phyloP scores from a whole-genome alignment of 2,888 invertebrate genomes.

The Alviniconcha strummeri region DNA sequence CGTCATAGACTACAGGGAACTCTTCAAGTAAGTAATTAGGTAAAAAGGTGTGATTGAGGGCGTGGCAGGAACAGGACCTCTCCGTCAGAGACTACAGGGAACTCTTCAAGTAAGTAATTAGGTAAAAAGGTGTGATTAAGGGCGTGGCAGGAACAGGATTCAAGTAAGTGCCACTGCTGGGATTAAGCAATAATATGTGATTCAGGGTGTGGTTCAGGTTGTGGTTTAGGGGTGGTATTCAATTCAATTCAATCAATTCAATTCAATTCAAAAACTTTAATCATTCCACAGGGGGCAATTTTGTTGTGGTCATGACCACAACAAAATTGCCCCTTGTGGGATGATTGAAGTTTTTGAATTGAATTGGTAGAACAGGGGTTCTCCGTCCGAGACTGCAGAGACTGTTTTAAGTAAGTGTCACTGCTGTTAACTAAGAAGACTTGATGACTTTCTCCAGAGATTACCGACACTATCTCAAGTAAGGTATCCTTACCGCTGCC shows the following conservation, averaged over 20 bases:
- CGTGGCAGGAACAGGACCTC: constrained; percentile 58
- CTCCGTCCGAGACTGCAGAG: constrained; percentile 51
- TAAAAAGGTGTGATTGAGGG: too few relatives aligned
- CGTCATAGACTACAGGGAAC: constrained; percentile 55
- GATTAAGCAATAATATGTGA: neutral
- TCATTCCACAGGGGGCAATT: too few relatives aligned
- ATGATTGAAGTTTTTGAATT: too few relatives aligned
- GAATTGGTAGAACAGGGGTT: constrained; percentile 55
- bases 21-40: constrained; percentile 61
- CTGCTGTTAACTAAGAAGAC: too few relatives aligned
- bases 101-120: constrained; percentile 62
- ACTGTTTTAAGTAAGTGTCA: constrained; percentile 58
- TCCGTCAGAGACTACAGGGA: constrained; percentile 53
- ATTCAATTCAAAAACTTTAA: too few relatives aligned
- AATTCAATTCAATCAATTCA: too few relatives aligned
- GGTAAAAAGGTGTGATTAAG: too few relatives aligned
- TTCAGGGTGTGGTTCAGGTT: constrained; percentile 55
- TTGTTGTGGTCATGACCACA: too few relatives aligned
- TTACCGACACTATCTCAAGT: too few relatives aligned
- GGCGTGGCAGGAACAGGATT: constrained; percentile 65
- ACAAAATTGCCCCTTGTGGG: too few relatives aligned
- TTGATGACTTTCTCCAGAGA: too few relatives aligned
- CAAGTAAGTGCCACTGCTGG: constrained; percentile 44
- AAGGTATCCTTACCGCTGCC: too few relatives aligned
- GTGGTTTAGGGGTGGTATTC: constrained; percentile 66